phyloP scores from a whole-genome alignment of 2,113 vertebrate genomes.

The Gnathonemus longibarbis region DNA sequence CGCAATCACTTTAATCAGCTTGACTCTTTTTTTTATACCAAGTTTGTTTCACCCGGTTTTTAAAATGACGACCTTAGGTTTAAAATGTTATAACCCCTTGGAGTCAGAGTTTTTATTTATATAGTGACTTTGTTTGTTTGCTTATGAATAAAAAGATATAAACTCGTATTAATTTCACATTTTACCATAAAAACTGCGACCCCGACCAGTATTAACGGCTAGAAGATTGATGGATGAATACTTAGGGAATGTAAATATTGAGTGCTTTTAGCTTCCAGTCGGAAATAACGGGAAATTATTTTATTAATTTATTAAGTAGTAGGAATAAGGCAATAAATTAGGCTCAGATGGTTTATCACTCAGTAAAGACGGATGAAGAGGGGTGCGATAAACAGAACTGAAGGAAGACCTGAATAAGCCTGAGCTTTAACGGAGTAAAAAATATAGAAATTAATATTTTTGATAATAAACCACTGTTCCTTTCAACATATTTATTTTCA shows the following conservation, averaged over 20 bases:
- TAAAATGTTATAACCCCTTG: not conserved
- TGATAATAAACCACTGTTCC: not conserved
- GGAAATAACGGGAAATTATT: not conserved
- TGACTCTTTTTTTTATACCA: not conserved
- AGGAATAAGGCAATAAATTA: not conserved
- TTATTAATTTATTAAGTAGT: not conserved
- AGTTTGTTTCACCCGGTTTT: constrained; percentile 1
- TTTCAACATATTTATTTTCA: not conserved
- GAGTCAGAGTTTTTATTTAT: not conserved
- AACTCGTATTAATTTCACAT: not conserved
- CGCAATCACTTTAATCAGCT: not conserved
- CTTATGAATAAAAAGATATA: not conserved
- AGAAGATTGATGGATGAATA: not conserved
- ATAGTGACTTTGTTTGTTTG: not conserved
- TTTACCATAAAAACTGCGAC: not conserved
- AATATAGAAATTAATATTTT: not conserved
- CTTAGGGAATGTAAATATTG: not conserved
- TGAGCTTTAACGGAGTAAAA: not conserved
- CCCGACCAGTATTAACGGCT: not conserved
- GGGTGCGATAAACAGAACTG: not conserved
- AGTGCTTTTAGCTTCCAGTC: not conserved
- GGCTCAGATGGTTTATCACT: not conserved
- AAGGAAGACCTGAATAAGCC: not conserved
- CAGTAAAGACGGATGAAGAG: not conserved
- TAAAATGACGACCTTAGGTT: not conserved